Evolutionary conservation across 2,888 invertebrate species (phyloP), one percentile per base, ranked within the genome.

Genomic region (Halocaridina rubra): DNA sequence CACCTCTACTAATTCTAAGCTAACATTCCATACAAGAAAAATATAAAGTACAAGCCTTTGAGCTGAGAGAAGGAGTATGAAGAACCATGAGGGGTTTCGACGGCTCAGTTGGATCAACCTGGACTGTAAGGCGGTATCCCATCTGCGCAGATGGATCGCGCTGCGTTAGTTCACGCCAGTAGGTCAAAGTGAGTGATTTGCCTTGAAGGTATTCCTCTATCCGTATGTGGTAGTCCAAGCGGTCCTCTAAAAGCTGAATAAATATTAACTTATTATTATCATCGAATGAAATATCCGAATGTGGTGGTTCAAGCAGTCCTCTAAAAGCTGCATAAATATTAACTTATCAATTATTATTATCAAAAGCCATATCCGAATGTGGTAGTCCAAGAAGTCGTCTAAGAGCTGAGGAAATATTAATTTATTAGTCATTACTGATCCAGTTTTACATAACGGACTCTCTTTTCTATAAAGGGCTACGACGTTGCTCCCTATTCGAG

Each of bases 141-240:
- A 97, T 92, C 91, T 97, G 97, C 29, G 96, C 96, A 89, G 96
- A 94, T 0, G 95, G 93, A 91, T 96, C 96, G 89, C 88, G 86
- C 33, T 82, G 72, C n/a, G 79, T 86, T 82, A 86, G 71, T 77
- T 90, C 94, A 95, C 96, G 95, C 98, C 98, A 98, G 92, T 98
- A 98, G 0, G 97, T 97, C n/a, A 98, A 94, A 13, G 96, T 95
- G 22, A 98, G 92, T 90, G 95, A 95, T 89, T 95, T 95, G 22
- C 98, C 98, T 0, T 97, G 95, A 32, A 94, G 93, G 90, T 98
- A 98, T 90, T 97, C 96, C 90, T 98, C 98, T 3, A 97, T 96
- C 89, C 95, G 95, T 82, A 97, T 94, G 90, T 98, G 97, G 89
- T 96, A 91, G 74, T 91, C 92, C 19, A 93, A 90, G 33, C 92